phyloP scores from a whole-genome alignment of 2,113 vertebrate species.

The Sander vitreus region DNA sequence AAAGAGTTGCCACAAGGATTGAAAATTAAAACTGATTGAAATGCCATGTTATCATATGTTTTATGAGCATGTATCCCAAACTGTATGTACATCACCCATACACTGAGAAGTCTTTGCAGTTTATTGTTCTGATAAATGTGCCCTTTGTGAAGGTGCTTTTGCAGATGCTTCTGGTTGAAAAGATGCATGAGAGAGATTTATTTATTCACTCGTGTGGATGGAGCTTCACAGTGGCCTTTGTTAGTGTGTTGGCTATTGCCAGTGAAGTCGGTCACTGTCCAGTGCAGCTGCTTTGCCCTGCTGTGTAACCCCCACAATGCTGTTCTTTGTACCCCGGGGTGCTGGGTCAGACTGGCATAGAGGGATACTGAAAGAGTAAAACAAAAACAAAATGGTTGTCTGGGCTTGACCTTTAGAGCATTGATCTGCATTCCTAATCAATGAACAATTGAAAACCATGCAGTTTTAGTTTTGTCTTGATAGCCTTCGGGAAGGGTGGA shows the following conservation, averaged over 20 bases:
- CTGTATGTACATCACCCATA: slow-evolving; percentile 7
- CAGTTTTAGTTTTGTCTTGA: neutral
- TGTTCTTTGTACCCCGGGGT: slow-evolving; percentile 69
- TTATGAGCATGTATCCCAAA: neutral
- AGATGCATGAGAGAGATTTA: slow-evolving; percentile 71
- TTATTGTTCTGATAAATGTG: slow-evolving; percentile 61
- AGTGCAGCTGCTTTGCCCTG: slow-evolving; percentile 80
- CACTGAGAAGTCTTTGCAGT: neutral
- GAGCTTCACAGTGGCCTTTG: slow-evolving; percentile 76
- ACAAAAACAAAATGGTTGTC: slow-evolving; percentile 62
- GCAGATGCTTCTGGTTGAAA: slow-evolving; percentile 65
- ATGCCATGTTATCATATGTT: neutral
- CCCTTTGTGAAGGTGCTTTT: slow-evolving; percentile 51
- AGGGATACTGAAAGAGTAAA: slow-evolving; percentile 54
- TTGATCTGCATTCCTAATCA: slow-evolving; percentile 48
- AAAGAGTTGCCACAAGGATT: neutral
- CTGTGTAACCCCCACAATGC: slow-evolving; percentile 79
- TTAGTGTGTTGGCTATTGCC: slow-evolving; percentile 67
- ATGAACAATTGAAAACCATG: slow-evolving; percentile 10
- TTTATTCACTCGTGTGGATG: slow-evolving; percentile 72
- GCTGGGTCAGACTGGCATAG: slow-evolving; percentile 65
- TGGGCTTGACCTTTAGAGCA: slow-evolving; percentile 37
- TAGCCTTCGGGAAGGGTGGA: slow-evolving; percentile 28
- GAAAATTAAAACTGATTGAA: neutral
- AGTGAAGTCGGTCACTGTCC: slow-evolving; percentile 80